phyloP scores from a whole-genome alignment of 2,113 vertebrate species.

The Columba livia region DNA sequence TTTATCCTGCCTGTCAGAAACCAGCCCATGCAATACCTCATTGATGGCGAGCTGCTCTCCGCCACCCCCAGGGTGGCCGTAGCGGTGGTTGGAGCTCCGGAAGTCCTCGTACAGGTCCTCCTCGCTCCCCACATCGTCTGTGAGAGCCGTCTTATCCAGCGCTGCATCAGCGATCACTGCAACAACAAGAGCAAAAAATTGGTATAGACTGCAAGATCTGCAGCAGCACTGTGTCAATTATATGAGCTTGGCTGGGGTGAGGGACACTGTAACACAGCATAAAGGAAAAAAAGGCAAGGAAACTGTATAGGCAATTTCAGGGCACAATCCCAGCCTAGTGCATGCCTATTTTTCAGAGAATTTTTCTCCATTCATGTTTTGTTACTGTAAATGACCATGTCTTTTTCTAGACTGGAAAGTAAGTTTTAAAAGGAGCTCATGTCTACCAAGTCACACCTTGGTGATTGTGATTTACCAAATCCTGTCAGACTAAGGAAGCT shows the following conservation, averaged over 20 bases:
- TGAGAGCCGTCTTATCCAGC: conserved; percentile 75
- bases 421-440: neutral
- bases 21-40: conserved; percentile 76
- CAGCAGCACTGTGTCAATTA: neutral
- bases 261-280: accelerated
- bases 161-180: conserved; percentile 83
- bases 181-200: neutral
- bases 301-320: accelerated
- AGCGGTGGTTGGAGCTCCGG: conserved; percentile 84
- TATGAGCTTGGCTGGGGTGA: neutral
- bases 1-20: neutral
- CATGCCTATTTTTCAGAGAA: neutral
- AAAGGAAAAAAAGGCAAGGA: neutral
- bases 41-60: conserved; percentile 96
- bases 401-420: neutral
- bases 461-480: neutral
- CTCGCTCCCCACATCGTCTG: conserved; percentile 85
- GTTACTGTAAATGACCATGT: neutral
- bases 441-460: neutral
- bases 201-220: neutral
- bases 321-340: neutral
- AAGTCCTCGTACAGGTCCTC: conserved; percentile 92
- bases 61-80: conserved; percentile 87
- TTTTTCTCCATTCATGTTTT: neutral
- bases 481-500: neutral